phyloP scores from a whole-genome alignment of 2,888 invertebrate species.

The Harpalus rufipes region DNA sequence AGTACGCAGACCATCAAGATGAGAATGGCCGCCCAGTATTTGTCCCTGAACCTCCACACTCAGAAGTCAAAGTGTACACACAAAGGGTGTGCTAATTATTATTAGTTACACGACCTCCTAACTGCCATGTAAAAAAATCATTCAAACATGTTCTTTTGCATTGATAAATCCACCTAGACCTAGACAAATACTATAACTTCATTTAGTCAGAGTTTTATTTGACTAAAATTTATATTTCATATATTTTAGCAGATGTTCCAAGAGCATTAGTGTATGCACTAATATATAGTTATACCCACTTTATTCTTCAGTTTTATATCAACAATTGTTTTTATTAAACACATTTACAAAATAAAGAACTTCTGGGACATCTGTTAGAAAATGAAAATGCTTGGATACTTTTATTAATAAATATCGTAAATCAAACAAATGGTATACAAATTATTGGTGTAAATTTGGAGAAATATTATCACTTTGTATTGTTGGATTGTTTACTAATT shows the following conservation, averaged over 20 bases:
- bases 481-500: neutral
- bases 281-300: too few relatives aligned
- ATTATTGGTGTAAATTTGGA: neutral
- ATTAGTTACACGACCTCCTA: constrained; percentile 42
- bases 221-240: constrained; percentile 40
- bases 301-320: too few relatives aligned
- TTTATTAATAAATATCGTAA: too few relatives aligned
- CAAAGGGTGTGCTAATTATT: constrained; percentile 69
- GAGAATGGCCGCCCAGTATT: constrained; percentile 82
- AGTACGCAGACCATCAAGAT: constrained; percentile 83
- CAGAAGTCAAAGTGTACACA: constrained; percentile 73
- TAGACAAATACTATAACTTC: neutral
- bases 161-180: constrained; percentile 16
- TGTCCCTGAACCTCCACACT: constrained; percentile 80
- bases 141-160: constrained; percentile 29
- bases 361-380: too few relatives aligned
- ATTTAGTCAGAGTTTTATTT: constrained; percentile 61
- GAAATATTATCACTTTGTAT: neutral
- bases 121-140: constrained; percentile 57
- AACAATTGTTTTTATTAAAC: too few relatives aligned
- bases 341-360: too few relatives aligned
- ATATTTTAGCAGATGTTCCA: constrained; percentile 11
- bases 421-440: too few relatives aligned
- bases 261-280: neutral
- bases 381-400: too few relatives aligned